Evolutionary conservation across 2,888 invertebrate species (phyloP).

Genomic region (Anarsia innoxiella): DNA sequence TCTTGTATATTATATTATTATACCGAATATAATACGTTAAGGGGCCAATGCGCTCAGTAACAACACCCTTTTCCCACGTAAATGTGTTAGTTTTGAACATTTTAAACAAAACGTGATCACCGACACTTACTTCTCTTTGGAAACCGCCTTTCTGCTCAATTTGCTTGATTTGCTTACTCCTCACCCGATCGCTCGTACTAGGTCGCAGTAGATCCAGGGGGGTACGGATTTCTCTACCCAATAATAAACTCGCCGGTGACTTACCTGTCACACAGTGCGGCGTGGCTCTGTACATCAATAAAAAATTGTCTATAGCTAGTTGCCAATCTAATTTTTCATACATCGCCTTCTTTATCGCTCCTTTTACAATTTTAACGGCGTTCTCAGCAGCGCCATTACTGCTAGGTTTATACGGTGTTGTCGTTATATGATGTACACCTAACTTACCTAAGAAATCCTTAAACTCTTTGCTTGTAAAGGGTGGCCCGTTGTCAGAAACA

Average conservation of each 20-base stretch:
- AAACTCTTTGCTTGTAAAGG: slow-evolving; percentile 17
- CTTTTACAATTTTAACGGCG: slow-evolving; percentile 13
- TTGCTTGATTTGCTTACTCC: not conserved
- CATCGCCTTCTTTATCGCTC: not conserved
- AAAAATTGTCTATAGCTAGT: not conserved
- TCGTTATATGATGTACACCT: slow-evolving; percentile 13
- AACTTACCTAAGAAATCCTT: slow-evolving; percentile 12
- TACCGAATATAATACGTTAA: not conserved
- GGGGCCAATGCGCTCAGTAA: too few relatives aligned
- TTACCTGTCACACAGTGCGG: not conserved
- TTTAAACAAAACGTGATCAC: not conserved
- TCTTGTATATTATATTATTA: not conserved
- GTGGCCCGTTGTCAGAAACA: slow-evolving; percentile 21
- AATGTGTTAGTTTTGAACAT: too few relatives aligned
- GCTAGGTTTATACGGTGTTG: slow-evolving; percentile 13
- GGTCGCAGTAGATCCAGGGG: not conserved
- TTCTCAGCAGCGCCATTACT: slow-evolving; percentile 19
- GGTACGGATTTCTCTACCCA: not conserved
- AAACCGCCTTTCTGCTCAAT: not conserved
- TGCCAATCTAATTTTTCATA: not conserved
- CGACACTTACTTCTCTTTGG: not conserved
- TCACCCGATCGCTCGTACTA: not conserved
- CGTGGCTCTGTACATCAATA: not conserved
- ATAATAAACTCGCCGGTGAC: not conserved
- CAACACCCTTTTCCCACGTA: too few relatives aligned